Conservation (phyloP, 2,113 vertebrate genomes). For the Vidua chalybeata region DNA sequence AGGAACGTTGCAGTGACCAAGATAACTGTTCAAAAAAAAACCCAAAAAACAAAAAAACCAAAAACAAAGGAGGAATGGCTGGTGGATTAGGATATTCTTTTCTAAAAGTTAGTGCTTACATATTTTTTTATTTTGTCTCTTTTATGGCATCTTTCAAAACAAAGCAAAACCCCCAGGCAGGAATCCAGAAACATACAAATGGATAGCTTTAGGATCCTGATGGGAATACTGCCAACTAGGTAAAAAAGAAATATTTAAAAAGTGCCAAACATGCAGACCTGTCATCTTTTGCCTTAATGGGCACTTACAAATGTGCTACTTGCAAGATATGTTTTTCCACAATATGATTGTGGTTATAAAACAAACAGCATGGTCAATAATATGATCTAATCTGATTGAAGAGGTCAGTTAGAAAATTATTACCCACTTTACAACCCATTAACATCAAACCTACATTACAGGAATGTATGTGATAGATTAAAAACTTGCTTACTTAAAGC, state of each 20-base stretch:
- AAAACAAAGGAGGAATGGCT: neutral
- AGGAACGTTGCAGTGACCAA: neutral
- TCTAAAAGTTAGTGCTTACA: neutral
- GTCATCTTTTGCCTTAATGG: conserved; percentile 75
- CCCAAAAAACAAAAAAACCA: neutral
- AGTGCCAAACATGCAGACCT: conserved; percentile 72
- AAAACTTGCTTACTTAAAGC: conserved; percentile 78
- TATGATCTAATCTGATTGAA: conserved; percentile 80
- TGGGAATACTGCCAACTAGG: conserved; percentile 63
- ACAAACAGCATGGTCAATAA: conserved; percentile 79
- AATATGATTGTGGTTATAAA: conserved; percentile 79
- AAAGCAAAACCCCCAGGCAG: neutral
- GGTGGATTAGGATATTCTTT: neutral
- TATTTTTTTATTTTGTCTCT: neutral
- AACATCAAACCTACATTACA: conserved; percentile 76
- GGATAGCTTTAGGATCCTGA: conserved; percentile 37
- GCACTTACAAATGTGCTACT: conserved; percentile 73
- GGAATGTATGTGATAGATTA: conserved; percentile 74
- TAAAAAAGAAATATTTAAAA: conserved; percentile 59
- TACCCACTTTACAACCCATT: conserved; percentile 81
- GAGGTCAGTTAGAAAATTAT: conserved; percentile 78
- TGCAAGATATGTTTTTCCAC: conserved; percentile 71
- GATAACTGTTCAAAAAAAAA: neutral
- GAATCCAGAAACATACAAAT: conserved; percentile 1
- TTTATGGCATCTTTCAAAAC: neutral